Evolutionary conservation across 2,888 invertebrate species (phyloP).

Genomic region (Amblyteles armatorius): DNA sequence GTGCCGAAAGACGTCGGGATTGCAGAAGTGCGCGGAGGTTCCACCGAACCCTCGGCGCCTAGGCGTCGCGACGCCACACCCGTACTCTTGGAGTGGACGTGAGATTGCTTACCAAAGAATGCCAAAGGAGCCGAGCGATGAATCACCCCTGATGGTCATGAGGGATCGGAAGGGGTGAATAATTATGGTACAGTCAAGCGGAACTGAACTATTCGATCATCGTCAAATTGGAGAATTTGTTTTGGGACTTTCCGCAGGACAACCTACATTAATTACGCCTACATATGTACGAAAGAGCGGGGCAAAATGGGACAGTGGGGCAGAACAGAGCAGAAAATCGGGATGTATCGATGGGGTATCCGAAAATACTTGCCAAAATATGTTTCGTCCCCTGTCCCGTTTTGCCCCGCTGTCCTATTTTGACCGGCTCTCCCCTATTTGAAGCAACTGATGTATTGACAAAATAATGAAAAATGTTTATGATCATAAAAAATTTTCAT

Average conservation of each 20-base stretch:
- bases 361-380: too few species aligned
- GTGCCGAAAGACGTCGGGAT: conserved; percentile 35
- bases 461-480: too few species aligned
- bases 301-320: too few species aligned
- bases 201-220: not conserved
- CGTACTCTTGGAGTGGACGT: conserved; percentile 15
- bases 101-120: conserved; percentile 15
- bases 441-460: too few species aligned
- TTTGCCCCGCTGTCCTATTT: too few species aligned
- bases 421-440: too few species aligned
- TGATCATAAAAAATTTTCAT: too few species aligned
- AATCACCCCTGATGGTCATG: not conserved
- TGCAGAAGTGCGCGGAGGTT: conserved; percentile 23
- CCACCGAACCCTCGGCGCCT: conserved; percentile 55
- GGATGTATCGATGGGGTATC: too few species aligned
- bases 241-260: not conserved
- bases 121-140: not conserved
- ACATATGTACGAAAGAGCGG: too few species aligned
- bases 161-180: not conserved
- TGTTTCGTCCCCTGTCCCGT: too few species aligned
- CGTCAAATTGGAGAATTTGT: not conserved
- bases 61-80: conserved; percentile 63
- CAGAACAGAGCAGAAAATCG: too few species aligned
- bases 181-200: not conserved
- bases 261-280: too few species aligned